These are phyloP conservation scores for Oscheius sp. DNA, from an alignment of 1,140 invertebrate species.

Conservation along the genomic window DNA sequence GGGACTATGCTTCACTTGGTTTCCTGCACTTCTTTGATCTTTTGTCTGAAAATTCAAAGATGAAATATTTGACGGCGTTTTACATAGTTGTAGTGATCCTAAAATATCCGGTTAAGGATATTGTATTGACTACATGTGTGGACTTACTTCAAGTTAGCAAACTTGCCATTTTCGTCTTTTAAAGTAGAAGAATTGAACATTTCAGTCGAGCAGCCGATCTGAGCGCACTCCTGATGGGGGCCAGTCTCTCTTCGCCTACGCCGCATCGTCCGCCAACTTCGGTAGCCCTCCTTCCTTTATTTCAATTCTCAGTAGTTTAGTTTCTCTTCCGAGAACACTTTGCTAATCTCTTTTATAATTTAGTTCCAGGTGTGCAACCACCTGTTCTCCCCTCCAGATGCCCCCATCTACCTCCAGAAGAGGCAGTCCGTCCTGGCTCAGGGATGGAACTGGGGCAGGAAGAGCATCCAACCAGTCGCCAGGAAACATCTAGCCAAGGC, in stretches of 20 bases:
- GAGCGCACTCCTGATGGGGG: background rate
- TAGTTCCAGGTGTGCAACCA: slow-evolving; percentile 39
- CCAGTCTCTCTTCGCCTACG: slow-evolving; percentile 1
- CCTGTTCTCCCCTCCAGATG: slow-evolving; percentile 40
- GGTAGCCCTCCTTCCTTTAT: no score
- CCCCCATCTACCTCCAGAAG: slow-evolving; percentile 25
- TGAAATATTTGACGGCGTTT: background rate
- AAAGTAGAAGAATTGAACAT: background rate
- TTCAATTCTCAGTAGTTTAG: no score
- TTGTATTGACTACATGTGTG: background rate
- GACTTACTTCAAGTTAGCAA: background rate
- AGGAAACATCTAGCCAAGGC: slow-evolving; percentile 22
- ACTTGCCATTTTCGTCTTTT: background rate
- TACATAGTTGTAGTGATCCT: no score
- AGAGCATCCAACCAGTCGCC: slow-evolving; percentile 28
- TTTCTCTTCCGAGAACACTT: background rate
- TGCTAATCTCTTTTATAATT: no score
- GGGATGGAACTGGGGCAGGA: slow-evolving; percentile 44
- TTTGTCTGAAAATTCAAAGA: background rate
- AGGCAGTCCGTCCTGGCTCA: slow-evolving; percentile 23
- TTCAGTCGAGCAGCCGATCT: background rate
- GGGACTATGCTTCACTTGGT: no score
- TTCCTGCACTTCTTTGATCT: no score
- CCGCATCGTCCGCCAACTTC: slow-evolving; percentile 2
- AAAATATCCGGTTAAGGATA: no score